phyloP scores from a whole-genome alignment of 2,888 invertebrate genomes.

The Actias luna region DNA sequence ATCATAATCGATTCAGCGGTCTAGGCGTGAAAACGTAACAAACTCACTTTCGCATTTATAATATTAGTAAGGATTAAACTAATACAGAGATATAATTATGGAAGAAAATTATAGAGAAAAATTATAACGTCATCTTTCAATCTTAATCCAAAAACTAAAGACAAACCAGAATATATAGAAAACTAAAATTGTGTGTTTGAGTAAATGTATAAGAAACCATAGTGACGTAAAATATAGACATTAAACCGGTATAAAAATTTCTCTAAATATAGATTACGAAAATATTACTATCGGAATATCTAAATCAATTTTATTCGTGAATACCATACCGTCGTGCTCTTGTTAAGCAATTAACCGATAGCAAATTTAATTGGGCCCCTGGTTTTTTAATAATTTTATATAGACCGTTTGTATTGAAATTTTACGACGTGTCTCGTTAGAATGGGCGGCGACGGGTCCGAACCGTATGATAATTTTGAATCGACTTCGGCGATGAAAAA shows the following conservation, averaged over 20 bases:
- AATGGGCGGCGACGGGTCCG: slow-evolving; percentile 17
- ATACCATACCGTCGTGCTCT: slow-evolving; percentile 49
- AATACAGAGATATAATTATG: too few relatives aligned
- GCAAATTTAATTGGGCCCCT: slow-evolving; percentile 36
- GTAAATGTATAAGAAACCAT: background rate
- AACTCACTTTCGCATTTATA: too few relatives aligned
- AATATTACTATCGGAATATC: slow-evolving; percentile 54
- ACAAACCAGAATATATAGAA: background rate
- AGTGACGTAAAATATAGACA: background rate
- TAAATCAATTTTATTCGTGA: slow-evolving; percentile 75
- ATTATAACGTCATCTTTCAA: too few relatives aligned
- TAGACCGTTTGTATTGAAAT: background rate
- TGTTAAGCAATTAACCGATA: slow-evolving; percentile 61
- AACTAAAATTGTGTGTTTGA: too few relatives aligned
- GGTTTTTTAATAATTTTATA: slow-evolving; percentile 6
- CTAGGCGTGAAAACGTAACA: too few relatives aligned
- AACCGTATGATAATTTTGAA: slow-evolving; percentile 76
- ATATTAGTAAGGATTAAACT: too few relatives aligned
- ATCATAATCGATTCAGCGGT: too few relatives aligned
- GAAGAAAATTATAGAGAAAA: too few relatives aligned
- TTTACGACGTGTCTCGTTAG: slow-evolving; percentile 16
- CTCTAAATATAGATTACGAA: slow-evolving; percentile 38
- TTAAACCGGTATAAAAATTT: background rate
- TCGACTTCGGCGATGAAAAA: slow-evolving; percentile 70
- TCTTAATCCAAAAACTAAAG: too few relatives aligned